Evolutionary conservation across 92 coral and sea anemone genomes (phyloP).

Genomic region (Epizoanthus fatuus): DNA sequence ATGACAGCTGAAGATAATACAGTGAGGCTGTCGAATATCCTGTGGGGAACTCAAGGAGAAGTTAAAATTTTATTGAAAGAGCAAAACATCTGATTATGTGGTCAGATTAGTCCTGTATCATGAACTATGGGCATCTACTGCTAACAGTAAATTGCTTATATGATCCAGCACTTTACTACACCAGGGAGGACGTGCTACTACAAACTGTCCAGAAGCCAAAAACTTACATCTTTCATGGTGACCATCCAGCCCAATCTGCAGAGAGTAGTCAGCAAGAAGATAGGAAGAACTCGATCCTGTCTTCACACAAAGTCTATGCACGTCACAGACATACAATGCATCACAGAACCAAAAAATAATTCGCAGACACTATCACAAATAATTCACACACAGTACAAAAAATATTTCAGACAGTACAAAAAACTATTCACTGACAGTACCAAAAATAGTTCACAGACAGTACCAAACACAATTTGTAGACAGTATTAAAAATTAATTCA

Average conservation of each 20-base stretch:
- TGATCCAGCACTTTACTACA: slow-evolving; percentile 44
- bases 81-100: slow-evolving; percentile 29
- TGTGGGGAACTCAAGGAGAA: neutral
- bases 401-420: too few species aligned
- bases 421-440: too few species aligned
- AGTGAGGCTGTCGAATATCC: neutral
- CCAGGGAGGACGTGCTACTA: neutral
- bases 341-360: too few species aligned
- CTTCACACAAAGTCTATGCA: too few species aligned
- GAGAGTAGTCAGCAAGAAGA: slow-evolving; percentile 61
- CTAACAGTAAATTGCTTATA: slow-evolving; percentile 23
- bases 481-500: too few species aligned
- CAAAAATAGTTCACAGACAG: too few species aligned
- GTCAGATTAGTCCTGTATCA: slow-evolving; percentile 26
- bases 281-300: too few species aligned
- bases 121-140: slow-evolving; percentile 46
- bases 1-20: slow-evolving; percentile 23
- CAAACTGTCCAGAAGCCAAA: slow-evolving; percentile 57
- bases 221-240: slow-evolving; percentile 41
- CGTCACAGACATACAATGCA: too few species aligned
- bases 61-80: slow-evolving; percentile 20
- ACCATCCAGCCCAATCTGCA: slow-evolving; percentile 22
- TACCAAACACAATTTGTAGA: too few species aligned
- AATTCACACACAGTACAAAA: too few species aligned
- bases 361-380: too few species aligned